These are phyloP conservation scores for Salvelinus sp. DNA, from an alignment of 2,113 vertebrate genomes.

Conservation along the genomic window DNA sequence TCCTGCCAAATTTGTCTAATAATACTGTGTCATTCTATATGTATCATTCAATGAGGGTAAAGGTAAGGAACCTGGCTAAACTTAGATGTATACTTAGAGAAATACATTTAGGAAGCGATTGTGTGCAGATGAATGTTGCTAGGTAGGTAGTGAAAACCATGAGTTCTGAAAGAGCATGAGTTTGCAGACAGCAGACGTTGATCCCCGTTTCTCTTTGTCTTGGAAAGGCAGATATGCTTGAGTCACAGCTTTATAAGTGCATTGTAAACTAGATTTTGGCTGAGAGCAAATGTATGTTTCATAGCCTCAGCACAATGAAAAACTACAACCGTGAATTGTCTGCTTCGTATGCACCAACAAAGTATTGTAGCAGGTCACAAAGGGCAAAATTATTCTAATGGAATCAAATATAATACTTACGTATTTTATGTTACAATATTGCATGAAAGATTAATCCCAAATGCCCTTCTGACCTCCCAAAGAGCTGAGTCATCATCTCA, in stretches of 20 bases:
- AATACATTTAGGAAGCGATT: not conserved
- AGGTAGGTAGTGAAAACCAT: not conserved
- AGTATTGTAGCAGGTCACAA: conserved; percentile 5
- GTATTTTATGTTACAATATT: not conserved
- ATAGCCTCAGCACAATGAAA: not conserved
- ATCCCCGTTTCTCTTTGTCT: not conserved
- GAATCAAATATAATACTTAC: not conserved
- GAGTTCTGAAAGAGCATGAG: not conserved
- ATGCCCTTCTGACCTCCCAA: not conserved
- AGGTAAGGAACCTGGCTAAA: too few species aligned
- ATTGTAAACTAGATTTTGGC: not conserved
- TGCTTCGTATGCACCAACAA: not conserved
- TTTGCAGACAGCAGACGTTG: not conserved
- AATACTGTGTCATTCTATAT: too few species aligned
- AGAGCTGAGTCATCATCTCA: conserved; percentile 10
- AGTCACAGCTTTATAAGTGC: not conserved
- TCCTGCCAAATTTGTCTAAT: too few species aligned
- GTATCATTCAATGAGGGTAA: too few species aligned
- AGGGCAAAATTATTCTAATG: not conserved
- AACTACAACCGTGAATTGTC: not conserved
- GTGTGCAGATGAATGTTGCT: not conserved
- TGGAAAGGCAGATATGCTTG: not conserved
- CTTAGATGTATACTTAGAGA: too few species aligned
- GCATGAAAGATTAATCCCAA: not conserved
- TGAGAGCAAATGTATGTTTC: not conserved